Percentiles rank a stretch among this genome's conserved stretches.
These are phyloP conservation scores for Heliopora coerulea DNA, from an alignment of 92 coral and sea anemone species.

Conservation along the genomic window DNA sequence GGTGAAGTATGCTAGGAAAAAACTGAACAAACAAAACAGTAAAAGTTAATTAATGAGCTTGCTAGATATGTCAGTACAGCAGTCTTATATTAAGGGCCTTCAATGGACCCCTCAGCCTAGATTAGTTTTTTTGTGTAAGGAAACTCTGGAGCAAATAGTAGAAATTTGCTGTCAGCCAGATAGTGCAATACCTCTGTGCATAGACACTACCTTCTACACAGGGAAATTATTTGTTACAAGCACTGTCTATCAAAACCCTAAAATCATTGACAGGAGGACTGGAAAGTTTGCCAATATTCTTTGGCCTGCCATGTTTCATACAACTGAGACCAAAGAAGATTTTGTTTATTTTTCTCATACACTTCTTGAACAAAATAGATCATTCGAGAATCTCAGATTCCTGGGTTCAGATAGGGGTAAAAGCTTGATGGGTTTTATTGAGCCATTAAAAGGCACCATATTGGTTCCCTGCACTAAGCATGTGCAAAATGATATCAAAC, in stretches of 20 bases:
- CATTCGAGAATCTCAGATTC: constrained; percentile 8
- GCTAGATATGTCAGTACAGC: constrained; percentile 7
- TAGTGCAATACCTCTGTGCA: constrained; percentile 33
- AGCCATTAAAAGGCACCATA: constrained; percentile 34
- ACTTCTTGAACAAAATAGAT: constrained; percentile 45
- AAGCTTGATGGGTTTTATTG: constrained; percentile 26
- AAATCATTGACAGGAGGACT: constrained; percentile 26
- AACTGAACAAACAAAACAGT: constrained; percentile 3
- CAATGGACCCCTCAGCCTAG: constrained; percentile 53
- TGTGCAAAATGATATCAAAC: constrained; percentile 25
- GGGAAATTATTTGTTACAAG: constrained; percentile 42
- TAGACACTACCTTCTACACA: constrained; percentile 41
- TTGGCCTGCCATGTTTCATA: constrained; percentile 54
- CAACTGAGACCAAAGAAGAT: constrained; percentile 25
- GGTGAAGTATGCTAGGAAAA: constrained; percentile 37
- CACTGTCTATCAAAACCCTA: constrained; percentile 30
- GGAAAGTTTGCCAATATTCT: constrained; percentile 41
- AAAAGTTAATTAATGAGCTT: neutral
- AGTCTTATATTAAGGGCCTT: constrained; percentile 22
- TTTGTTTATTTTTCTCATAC: constrained; percentile 55
- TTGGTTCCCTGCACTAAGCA: constrained; percentile 43
- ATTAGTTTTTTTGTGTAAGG: constrained; percentile 20
- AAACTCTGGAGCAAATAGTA: constrained; percentile 32
- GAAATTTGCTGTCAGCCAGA: constrained; percentile 30
- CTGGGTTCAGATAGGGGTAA: constrained; percentile 38